Evolutionary conservation across 2,113 vertebrate genomes (phyloP).

Genomic region (Anolis sagrei): DNA sequence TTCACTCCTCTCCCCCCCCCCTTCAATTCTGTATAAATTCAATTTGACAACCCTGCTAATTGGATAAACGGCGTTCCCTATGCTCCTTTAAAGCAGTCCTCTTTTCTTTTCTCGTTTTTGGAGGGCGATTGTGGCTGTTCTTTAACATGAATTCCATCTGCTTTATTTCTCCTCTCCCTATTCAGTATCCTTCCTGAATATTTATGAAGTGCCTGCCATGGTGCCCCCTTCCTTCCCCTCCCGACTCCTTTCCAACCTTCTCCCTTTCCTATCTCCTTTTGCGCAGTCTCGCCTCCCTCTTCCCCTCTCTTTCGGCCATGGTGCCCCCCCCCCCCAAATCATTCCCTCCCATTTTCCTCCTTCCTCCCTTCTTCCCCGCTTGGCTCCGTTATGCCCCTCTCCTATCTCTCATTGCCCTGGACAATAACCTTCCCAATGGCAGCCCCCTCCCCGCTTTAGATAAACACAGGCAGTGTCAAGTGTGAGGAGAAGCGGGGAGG

Average conservation of each 20-base stretch:
- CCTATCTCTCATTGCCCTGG: conserved; percentile 71
- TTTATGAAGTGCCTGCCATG: conserved; percentile 81
- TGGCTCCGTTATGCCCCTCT: conserved; percentile 51
- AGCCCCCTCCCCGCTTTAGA: conserved; percentile 85
- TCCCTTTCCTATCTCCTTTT: conserved; percentile 29
- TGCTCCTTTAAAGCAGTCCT: conserved; percentile 84
- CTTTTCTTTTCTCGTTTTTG: conserved; percentile 85
- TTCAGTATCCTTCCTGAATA: conserved; percentile 86
- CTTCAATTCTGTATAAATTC: conserved; percentile 90
- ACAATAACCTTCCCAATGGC: conserved; percentile 85
- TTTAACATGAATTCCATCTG: conserved; percentile 88
- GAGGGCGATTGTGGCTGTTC: conserved; percentile 79
- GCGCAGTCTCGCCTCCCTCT: conserved; percentile 24
- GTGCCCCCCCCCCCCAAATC: too few relatives aligned
- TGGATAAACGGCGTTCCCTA: conserved; percentile 89
- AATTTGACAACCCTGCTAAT: conserved; percentile 99
- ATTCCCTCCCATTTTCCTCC: conserved; percentile 36
- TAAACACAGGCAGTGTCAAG: conserved; percentile 99
- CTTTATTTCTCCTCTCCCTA: conserved; percentile 81
- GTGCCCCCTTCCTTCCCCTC: too few relatives aligned
- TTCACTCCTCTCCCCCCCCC: conserved; percentile 62
- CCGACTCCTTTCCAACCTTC: conserved; percentile 14
- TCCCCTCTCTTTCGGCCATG: not conserved
- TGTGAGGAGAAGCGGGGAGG: conserved; percentile 85
- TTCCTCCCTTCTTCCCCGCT: conserved; percentile 46